Evolutionary conservation across 1,140 invertebrate genomes (phyloP), one percentile per base, ranked within the genome.

Genomic region (Arion vulgaris): DNA sequence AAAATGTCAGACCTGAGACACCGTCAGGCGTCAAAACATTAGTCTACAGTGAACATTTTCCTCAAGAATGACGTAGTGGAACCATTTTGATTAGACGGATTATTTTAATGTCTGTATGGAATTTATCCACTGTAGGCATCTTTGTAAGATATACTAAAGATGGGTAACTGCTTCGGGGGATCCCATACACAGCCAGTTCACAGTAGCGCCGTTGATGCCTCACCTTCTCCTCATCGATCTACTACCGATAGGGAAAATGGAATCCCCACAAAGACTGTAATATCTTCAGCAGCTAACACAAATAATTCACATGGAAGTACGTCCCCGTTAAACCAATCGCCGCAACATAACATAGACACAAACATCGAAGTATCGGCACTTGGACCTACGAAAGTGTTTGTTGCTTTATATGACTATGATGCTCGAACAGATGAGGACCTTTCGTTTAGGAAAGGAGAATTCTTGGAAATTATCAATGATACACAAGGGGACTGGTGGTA

Each of bases 401-500:
- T 99, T 49, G 98, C 98, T 51, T 94, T 99, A 28, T 99, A 99
- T 93, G 98, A 99, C 93, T 99, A 99, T 92, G 98, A 99, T 94
- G 98, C 98, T 49, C 94, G 98, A 86, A 99, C 98, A 38, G 98
- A 99, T 92, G 98, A 99, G 93, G 98, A 99, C 93, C 94, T 99
- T 79, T 98, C 97, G 93, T 99, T 99, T 93, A 95, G 97, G 86
- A 99, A 99, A 93, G 98, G 98, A 57, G 98, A 99, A 93, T 97
- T 99, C 93, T 94, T 99, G 90, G 98, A 99, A 93, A 98, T 99
- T 86, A 93, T 99, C 84, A 99, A 99, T 93, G 98, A 99, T 93
- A 99, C 97, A 81, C 96, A 98, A 92, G 98, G 98, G 75, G 98
- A 99, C 92, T 99, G 98, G 98, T 99, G 98, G 98, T 95, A 98